A percentile compares a stretch with the other conserved stretches of the same genome.
Evolutionary conservation across 2,113 vertebrate species (phyloP).

Genomic region (Symphodus melops): DNA sequence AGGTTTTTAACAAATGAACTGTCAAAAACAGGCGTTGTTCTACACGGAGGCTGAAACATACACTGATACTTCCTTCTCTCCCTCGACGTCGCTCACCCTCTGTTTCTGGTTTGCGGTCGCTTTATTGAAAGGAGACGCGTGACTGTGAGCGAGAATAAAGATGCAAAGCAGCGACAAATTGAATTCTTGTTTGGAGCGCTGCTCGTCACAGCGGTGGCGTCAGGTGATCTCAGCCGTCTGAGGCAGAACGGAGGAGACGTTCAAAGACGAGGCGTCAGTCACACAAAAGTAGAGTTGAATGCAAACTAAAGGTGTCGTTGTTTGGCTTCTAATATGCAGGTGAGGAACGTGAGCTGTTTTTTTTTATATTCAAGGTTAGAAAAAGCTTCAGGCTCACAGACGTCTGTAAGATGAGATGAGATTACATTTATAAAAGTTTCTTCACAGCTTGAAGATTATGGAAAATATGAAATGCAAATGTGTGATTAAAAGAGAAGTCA

Average conservation of each 20-base stretch:
- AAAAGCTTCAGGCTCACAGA: background rate
- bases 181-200: slow-evolving; percentile 58
- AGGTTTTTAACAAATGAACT: slow-evolving; percentile 41
- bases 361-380: background rate
- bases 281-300: slow-evolving; percentile 13
- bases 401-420: background rate
- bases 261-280: slow-evolving; percentile 24
- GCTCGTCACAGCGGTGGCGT: slow-evolving; percentile 53
- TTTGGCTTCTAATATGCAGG: slow-evolving; percentile 39
- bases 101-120: slow-evolving; percentile 20
- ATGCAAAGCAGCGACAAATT: slow-evolving; percentile 61
- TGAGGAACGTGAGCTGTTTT: slow-evolving; percentile 12
- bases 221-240: slow-evolving; percentile 44
- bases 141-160: slow-evolving; percentile 46
- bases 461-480: background rate
- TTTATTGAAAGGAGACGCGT: slow-evolving; percentile 46
- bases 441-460: background rate
- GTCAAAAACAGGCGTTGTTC: slow-evolving; percentile 40
- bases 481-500: background rate
- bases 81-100: background rate
- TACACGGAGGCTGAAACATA: slow-evolving; percentile 27
- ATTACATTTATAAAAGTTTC: slow-evolving; percentile 3
- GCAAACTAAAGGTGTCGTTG: slow-evolving; percentile 7
- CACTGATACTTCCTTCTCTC: background rate
- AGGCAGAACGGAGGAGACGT: slow-evolving; percentile 6